phyloP scores from a whole-genome alignment of 2,113 vertebrate genomes.

The Noturus placidus region DNA sequence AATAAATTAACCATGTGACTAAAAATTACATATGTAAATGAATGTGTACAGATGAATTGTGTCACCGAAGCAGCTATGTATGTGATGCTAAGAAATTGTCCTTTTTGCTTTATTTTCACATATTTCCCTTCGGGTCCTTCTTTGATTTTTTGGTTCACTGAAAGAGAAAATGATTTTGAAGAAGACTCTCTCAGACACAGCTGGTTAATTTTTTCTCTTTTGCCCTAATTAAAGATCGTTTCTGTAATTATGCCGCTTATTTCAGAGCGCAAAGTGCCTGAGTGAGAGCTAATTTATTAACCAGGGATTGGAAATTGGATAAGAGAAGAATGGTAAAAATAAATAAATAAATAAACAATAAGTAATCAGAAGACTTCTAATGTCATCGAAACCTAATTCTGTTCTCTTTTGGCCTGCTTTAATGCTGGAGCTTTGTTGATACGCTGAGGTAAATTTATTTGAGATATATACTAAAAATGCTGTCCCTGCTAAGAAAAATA shows the following conservation, averaged over 20 bases:
- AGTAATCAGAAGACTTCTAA: constrained; percentile 40
- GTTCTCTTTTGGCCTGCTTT: constrained; percentile 17
- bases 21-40: background rate
- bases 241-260: constrained; percentile 59
- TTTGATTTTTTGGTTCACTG: constrained; percentile 55
- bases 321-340: constrained; percentile 49
- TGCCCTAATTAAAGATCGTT: constrained; percentile 63
- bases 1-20: background rate
- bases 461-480: constrained; percentile 3
- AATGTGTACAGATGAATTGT: background rate
- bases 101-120: constrained; percentile 16
- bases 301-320: constrained; percentile 51
- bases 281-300: constrained; percentile 60
- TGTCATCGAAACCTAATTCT: constrained; percentile 47
- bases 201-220: constrained; percentile 60
- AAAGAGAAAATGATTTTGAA: constrained; percentile 53
- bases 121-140: background rate
- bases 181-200: constrained; percentile 48
- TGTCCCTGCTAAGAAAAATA: background rate
- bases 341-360: background rate
- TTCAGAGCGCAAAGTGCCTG: constrained; percentile 54
- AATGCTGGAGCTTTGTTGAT: background rate
- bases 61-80: background rate
- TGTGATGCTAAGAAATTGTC: background rate
- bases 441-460: constrained; percentile 13